phyloP scores from a whole-genome alignment of 2,797 vertebrate genomes.

The Emydoidea blandingii region DNA sequence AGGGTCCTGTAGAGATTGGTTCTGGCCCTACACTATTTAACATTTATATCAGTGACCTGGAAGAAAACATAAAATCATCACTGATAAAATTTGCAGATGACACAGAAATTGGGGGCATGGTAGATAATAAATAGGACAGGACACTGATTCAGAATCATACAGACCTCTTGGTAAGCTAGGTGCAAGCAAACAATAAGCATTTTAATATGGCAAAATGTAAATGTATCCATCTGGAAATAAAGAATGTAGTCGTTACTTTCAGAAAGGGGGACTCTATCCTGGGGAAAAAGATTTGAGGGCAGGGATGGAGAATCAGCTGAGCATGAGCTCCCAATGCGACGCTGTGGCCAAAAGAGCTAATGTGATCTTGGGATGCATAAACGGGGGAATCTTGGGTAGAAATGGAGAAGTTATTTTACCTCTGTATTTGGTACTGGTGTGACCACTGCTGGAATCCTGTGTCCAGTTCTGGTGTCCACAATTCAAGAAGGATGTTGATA shows the following conservation, averaged over 20 bases:
- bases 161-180: background rate
- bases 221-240: background rate
- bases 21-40: background rate
- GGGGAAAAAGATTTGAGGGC: background rate
- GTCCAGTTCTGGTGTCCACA: background rate
- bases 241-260: background rate
- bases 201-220: background rate
- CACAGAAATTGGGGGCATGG: background rate
- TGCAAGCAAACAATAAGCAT: background rate
- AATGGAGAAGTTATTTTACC: background rate
- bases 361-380: background rate
- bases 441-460: background rate
- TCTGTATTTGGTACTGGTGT: background rate
- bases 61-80: background rate
- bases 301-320: no score
- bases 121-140: background rate
- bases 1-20: background rate
- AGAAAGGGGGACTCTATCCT: background rate
- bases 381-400: background rate
- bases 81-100: background rate
- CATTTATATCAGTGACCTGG: background rate
- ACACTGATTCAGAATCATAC: background rate
- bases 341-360: background rate
- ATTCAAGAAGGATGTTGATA: background rate
- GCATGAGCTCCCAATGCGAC: no score